Conservation (phyloP, 2,113 vertebrate species). For the Empidonax alnorum region DNA sequence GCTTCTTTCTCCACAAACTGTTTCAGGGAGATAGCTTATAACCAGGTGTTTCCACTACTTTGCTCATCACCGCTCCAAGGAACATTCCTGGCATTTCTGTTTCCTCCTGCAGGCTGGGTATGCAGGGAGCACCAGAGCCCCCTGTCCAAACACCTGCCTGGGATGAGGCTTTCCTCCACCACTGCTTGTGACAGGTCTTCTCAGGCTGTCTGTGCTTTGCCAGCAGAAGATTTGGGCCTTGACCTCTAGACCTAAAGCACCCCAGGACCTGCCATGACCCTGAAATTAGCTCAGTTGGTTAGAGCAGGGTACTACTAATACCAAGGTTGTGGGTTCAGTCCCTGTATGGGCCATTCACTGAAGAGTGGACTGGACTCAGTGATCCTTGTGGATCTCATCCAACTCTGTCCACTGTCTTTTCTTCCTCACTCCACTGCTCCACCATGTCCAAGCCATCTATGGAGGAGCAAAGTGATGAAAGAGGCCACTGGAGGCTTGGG, state of each 20-base stretch:
- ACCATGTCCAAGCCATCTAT: accelerated
- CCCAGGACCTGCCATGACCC: background rate
- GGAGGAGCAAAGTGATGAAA: background rate
- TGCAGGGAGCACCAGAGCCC: background rate
- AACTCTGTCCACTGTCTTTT: background rate
- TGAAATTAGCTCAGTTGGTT: background rate
- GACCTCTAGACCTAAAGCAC: background rate
- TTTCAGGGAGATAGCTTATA: background rate
- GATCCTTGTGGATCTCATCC: background rate
- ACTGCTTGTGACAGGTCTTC: background rate
- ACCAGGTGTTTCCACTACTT: background rate
- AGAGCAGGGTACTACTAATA: background rate
- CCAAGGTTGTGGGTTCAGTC: background rate
- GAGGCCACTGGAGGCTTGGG: background rate
- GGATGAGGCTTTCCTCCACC: background rate
- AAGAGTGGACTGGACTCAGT: background rate
- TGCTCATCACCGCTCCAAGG: background rate
- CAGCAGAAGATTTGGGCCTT: background rate
- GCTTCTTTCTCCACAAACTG: background rate
- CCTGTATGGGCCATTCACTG: background rate
- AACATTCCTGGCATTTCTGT: background rate
- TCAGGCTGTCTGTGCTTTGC: background rate
- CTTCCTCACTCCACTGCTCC: background rate
- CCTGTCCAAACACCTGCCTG: background rate
- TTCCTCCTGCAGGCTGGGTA: background rate